Evolutionary conservation across 2,113 vertebrate species (phyloP).

Genomic region (Holacanthus passer): DNA sequence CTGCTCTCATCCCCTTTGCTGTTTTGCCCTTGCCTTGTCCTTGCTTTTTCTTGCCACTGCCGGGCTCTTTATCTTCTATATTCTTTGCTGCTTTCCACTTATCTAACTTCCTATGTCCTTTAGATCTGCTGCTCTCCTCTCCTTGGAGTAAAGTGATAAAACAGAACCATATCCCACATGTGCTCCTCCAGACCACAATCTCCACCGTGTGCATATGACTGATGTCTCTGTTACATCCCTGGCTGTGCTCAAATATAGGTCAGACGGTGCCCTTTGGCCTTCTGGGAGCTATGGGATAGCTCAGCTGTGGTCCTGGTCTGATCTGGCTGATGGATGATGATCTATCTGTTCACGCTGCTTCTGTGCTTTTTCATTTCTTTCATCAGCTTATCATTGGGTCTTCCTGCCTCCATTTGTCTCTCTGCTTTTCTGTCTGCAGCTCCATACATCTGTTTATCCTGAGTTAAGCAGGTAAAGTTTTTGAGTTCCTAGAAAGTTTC

Average conservation of each 20-base stretch:
- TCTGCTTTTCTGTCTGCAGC: conserved; percentile 38
- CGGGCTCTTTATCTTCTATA: conserved; percentile 47
- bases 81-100: conserved; percentile 41
- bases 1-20: conserved; percentile 19
- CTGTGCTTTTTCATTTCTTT: conserved; percentile 58
- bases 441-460: conserved; percentile 57
- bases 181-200: conserved; percentile 40
- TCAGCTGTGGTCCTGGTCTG: conserved; percentile 38
- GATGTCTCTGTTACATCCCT: conserved; percentile 68
- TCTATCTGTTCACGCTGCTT: conserved; percentile 32
- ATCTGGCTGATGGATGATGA: conserved; percentile 69
- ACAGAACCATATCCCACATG: conserved; percentile 64
- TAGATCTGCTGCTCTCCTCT: conserved; percentile 58
- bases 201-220: conserved; percentile 52
- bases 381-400: conserved; percentile 37
- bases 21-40: conserved; percentile 33
- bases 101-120: conserved; percentile 62
- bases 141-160: conserved; percentile 69
- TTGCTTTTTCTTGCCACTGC: conserved; percentile 43
- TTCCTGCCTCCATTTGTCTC: conserved; percentile 47
- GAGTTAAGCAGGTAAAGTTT: conserved; percentile 44
- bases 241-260: conserved; percentile 65
- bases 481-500: conserved; percentile 12
- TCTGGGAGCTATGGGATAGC: conserved; percentile 54
- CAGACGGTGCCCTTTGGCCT: conserved; percentile 66